Percentiles rank a stretch among this genome's conserved stretches.
Evolutionary conservation across 2,113 vertebrate genomes (phyloP).

Genomic region (Campylorhamphus procurvoides): DNA sequence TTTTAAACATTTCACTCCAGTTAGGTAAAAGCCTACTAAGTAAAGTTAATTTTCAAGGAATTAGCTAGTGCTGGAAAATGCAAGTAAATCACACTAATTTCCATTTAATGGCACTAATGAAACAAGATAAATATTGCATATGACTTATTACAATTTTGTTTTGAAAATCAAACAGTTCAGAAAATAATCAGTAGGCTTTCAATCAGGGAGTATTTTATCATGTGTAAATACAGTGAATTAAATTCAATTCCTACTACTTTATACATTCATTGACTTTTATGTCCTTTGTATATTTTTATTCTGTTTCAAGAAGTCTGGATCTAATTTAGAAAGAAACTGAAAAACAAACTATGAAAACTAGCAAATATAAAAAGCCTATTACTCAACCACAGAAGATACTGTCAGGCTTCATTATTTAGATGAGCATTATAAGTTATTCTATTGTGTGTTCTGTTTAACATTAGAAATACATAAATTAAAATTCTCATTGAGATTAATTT

Average conservation of each 20-base stretch:
- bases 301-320: constrained; percentile 44
- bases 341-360: constrained; percentile 57
- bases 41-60: constrained; percentile 68
- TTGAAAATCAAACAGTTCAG: constrained; percentile 61
- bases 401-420: constrained; percentile 66
- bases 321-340: constrained; percentile 62
- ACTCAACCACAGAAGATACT: constrained; percentile 54
- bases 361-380: constrained; percentile 59
- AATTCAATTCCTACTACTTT: constrained; percentile 43
- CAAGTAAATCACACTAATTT: constrained; percentile 47
- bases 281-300: constrained; percentile 41
- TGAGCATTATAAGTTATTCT: constrained; percentile 51
- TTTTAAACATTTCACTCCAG: constrained; percentile 71
- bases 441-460: constrained; percentile 55
- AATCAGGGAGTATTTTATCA: constrained; percentile 30
- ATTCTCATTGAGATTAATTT: constrained; percentile 60
- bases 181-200: constrained; percentile 58
- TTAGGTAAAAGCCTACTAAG: constrained; percentile 56
- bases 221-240: constrained; percentile 36
- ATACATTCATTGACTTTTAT: constrained; percentile 48
- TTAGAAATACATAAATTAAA: constrained; percentile 64
- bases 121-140: constrained; percentile 67
- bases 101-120: constrained; percentile 56
- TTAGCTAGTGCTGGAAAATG: constrained; percentile 48
- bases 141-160: constrained; percentile 64